phyloP scores from a whole-genome alignment of 2,888 invertebrate genomes.

The Stenolophus ochropezus region DNA sequence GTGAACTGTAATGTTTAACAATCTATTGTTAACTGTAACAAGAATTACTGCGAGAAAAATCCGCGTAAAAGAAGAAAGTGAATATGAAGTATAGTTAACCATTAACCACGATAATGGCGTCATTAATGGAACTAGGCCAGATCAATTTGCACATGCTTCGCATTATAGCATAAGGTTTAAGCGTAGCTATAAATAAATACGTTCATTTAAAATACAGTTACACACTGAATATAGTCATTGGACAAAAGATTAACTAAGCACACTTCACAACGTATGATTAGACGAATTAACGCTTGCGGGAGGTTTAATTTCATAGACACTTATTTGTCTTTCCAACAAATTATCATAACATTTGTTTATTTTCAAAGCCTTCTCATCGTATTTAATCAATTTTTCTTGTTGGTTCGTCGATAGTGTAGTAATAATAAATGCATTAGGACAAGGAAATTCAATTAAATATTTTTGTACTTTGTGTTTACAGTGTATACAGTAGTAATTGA shows the following conservation, averaged over 20 bases:
- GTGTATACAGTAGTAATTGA: not conserved
- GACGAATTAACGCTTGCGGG: conserved; percentile 17
- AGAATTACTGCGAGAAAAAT: not conserved
- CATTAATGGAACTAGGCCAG: conserved; percentile 54
- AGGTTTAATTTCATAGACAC: not conserved
- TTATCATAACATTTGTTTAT: not conserved
- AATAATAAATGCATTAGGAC: too few species aligned
- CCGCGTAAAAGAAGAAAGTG: conserved; percentile 44
- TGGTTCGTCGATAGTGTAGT: too few species aligned
- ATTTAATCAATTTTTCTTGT: too few species aligned
- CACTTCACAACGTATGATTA: conserved; percentile 2
- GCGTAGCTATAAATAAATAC: conserved; percentile 46
- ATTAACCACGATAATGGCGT: conserved; percentile 38
- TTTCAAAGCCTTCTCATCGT: too few species aligned
- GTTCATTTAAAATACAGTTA: conserved; percentile 44
- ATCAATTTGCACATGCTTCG: conserved; percentile 44
- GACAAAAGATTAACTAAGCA: conserved; percentile 28
- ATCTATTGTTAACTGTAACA: conserved; percentile 35
- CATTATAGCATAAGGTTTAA: conserved; percentile 35
- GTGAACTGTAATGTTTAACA: not conserved
- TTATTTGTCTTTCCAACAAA: conserved; percentile 11
- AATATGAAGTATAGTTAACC: conserved; percentile 9
- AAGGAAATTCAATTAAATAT: not conserved
- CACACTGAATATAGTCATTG: conserved; percentile 38
- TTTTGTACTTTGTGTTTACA: not conserved